Evolutionary conservation across 2,113 vertebrate genomes (phyloP).

Genomic region (Oncorhynchus tshawytscha): DNA sequence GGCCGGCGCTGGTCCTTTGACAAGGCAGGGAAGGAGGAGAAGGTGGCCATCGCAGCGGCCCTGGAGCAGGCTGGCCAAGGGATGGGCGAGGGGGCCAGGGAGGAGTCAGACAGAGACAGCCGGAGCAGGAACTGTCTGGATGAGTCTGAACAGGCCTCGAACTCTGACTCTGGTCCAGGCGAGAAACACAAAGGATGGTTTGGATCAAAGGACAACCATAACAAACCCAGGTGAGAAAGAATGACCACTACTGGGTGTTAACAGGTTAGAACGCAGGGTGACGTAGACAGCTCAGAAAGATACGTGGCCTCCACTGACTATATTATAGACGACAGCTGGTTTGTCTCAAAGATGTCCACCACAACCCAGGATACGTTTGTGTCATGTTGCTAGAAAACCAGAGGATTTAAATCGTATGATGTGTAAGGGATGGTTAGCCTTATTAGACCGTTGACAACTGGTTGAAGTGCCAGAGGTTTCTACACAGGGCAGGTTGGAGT

Average conservation of each 20-base stretch:
- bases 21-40: constrained; percentile 75
- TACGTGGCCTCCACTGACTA: too few relatives aligned
- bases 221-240: constrained; percentile 87
- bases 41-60: constrained; percentile 74
- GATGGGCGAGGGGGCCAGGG: constrained; percentile 49
- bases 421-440: too few relatives aligned
- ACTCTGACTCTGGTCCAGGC: constrained; percentile 1
- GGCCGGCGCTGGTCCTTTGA: constrained; percentile 73
- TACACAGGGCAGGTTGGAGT: too few relatives aligned
- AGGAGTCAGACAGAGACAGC: neutral
- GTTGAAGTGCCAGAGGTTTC: too few relatives aligned
- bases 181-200: constrained; percentile 85
- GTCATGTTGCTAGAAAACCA: too few relatives aligned
- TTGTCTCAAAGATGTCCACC: too few relatives aligned
- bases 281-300: too few relatives aligned
- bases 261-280: too few relatives aligned
- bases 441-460: too few relatives aligned
- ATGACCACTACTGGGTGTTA: neutral
- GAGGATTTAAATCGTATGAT: too few relatives aligned
- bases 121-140: constrained; percentile 70
- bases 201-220: constrained; percentile 81
- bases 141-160: constrained; percentile 49
- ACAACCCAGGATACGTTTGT: too few relatives aligned
- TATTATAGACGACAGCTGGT: too few relatives aligned
- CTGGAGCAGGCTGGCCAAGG: constrained; percentile 70